These are phyloP conservation scores for Pomacea maculata DNA, from an alignment of 1,140 invertebrate genomes.

Conservation along the genomic window DNA sequence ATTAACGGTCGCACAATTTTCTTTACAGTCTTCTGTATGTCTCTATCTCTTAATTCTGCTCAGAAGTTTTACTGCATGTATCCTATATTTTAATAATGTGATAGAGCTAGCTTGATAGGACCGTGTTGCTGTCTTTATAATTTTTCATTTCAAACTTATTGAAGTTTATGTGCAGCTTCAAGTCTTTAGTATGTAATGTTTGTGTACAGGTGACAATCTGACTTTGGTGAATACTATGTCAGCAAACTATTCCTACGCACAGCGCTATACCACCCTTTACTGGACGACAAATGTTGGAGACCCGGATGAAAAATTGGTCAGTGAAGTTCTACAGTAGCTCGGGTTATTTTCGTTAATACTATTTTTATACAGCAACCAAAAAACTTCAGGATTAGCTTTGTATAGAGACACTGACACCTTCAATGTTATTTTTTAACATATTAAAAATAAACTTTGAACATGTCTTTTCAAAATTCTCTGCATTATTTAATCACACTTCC, in stretches of 20 bases:
- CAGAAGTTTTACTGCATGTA: not conserved
- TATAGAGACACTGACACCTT: too few relatives aligned
- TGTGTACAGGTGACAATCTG: constrained; percentile 6
- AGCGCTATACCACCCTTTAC: constrained; percentile 1
- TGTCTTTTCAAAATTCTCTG: too few relatives aligned
- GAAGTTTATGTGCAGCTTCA: not conserved
- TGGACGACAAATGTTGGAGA: not conserved
- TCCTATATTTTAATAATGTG: too few relatives aligned
- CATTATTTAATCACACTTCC: not conserved
- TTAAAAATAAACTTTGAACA: too few relatives aligned
- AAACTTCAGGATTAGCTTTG: too few relatives aligned
- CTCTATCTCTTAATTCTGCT: not conserved
- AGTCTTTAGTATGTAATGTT: not conserved
- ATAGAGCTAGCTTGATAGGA: too few relatives aligned
- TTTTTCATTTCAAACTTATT: not conserved
- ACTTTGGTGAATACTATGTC: constrained; percentile 4
- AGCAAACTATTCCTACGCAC: constrained; percentile 2
- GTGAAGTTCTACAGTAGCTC: not conserved
- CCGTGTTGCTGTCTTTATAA: too few relatives aligned
- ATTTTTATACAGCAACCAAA: too few relatives aligned
- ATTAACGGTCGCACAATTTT: not conserved
- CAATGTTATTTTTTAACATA: too few relatives aligned
- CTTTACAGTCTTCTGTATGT: not conserved
- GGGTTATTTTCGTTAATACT: too few relatives aligned
- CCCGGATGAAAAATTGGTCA: constrained; percentile 2